A percentile compares a stretch with the other conserved stretches of the same genome.
These are phyloP conservation scores for Rallus crepitans DNA, from an alignment of 2,797 vertebrate species.

Conservation along the genomic window DNA sequence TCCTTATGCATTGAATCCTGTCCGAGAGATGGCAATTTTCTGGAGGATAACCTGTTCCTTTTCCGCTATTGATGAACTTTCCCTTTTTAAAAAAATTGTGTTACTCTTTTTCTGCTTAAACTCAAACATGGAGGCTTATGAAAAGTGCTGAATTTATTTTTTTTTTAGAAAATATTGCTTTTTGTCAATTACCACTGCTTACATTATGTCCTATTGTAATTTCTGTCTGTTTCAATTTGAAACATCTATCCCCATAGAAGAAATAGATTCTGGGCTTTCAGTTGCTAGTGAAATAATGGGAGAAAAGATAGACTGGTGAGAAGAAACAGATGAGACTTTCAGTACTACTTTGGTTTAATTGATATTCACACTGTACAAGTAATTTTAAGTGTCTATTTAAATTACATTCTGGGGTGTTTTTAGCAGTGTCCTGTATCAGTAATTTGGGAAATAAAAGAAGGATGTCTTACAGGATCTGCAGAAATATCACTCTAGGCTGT, in stretches of 20 bases:
- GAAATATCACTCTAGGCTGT: not conserved
- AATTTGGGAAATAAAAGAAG: not conserved
- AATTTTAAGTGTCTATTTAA: not conserved
- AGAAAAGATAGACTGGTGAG: not conserved
- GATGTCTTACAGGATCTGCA: not conserved
- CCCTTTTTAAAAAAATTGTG: not conserved
- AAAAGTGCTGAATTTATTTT: not conserved
- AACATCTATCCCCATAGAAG: not conserved
- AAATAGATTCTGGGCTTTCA: not conserved
- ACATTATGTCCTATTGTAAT: not conserved
- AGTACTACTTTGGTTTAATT: not conserved
- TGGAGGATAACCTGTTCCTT: not conserved
- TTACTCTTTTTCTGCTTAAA: not conserved
- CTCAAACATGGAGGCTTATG: not conserved
- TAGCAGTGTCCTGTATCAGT: not conserved
- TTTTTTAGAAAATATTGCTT: not conserved
- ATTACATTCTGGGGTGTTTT: not conserved
- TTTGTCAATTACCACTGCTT: not conserved
- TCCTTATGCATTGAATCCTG: not conserved
- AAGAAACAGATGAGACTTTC: not conserved
- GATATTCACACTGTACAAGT: not conserved
- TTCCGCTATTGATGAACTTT: not conserved
- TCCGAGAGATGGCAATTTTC: not conserved
- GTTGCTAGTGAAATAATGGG: not conserved
- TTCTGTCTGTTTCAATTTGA: not conserved